Evolutionary conservation across 2,888 invertebrate genomes (phyloP), one percentile per base, ranked within the genome.

Genomic region (Alloscopus bannaensis): DNA sequence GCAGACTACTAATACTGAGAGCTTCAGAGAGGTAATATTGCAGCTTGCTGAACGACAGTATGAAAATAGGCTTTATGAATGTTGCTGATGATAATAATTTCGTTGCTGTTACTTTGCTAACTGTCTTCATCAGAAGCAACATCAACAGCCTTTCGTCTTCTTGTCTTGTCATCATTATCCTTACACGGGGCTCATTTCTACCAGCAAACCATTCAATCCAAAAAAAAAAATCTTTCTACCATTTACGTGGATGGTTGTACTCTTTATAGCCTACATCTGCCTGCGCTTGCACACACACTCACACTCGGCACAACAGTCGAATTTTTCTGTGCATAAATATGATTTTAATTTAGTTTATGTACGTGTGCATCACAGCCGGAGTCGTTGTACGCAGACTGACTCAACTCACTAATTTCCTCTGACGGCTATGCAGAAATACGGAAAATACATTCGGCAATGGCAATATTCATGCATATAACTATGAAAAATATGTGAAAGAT

Each of bases 81-180:
- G 52, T 24, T 31, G 31, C 4, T 47, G 70, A 59, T 40, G 60
- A 70, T 55, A 62, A 71, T 71, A 59, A 70, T 71, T 71, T 26
- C 47, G 50, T 31, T 60, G 70, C 69, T 70, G 70, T 70, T 70
- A 59, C 70, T 69, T 40, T 31, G 59, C 59, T 59, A 70, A 70
- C 70, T 70, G 70, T 47, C 59, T 47, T 59, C 45, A 59, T 70
- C 59, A 28, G 47, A 3, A 60, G 20, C 45, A 60, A 16, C 62
- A 24, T 6, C 50, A 50, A 60, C 62, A 71, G 50, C 71, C 71
- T 45, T 70, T 62, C 71, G 47, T 26, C 70, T 22, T 64, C 40
- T 57, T 50, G 45, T 50, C 60, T 71, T 71, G 71, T 62, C 50
- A 50, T 71, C 50, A 24, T 62, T 62, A 50, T 45, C 68, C 31